Evolutionary conservation across 2,113 vertebrate species (phyloP), one percentile per base, ranked within the genome.

Genomic region (Oxyruncus cristatus): DNA sequence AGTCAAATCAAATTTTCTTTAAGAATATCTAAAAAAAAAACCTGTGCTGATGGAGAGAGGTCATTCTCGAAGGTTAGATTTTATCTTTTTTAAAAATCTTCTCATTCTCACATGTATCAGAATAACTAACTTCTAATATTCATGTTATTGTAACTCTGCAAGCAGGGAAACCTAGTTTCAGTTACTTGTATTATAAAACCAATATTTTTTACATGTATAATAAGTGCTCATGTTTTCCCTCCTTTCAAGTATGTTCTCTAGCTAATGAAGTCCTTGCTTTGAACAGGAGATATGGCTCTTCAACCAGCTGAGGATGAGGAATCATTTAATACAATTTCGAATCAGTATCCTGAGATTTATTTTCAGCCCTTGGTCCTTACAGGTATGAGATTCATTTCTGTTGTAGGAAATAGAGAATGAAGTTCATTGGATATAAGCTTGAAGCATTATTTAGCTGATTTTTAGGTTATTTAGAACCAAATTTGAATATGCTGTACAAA

Each of bases 361-460:
- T 99, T 99, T 97, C 99, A 99, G 20, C 98, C 99, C 3, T 97
- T 99, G 85, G 81, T 94, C 79, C 98, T 99, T 95, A 98, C 97
- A 76, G 99, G 99, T 99, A 99, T 94, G 97, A 88, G 77, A 71
- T 65, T 66, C 8, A 30, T 65, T 90, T 50, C 42, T 61, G 4
- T 49, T 76, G 14, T 89, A 37, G 19, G 12, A 91, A 75, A 72
- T 50, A 61, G 35, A 44, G 49, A 89, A 61, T 42, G 23, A 58
- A 6, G 8, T 44, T 92, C 24, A 27, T 35, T 74, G 5, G 11
- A 4, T 83, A n/a, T 53, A 70, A 86, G 77, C 33, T 61, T n/a
- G 68, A 67, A 84, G 24, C 19, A 20, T 77, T 78, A 39, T 79
- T 63, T 88, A 74, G 30, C 47, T 66, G 59, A 55, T 63, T 28